A percentile compares a stretch with the other conserved stretches of the same genome.
These are phyloP conservation scores for Chironex yamaguchii DNA, from an alignment of 30 jellyfish, hydroid and myxozoan genomes.

Conservation along the genomic window DNA sequence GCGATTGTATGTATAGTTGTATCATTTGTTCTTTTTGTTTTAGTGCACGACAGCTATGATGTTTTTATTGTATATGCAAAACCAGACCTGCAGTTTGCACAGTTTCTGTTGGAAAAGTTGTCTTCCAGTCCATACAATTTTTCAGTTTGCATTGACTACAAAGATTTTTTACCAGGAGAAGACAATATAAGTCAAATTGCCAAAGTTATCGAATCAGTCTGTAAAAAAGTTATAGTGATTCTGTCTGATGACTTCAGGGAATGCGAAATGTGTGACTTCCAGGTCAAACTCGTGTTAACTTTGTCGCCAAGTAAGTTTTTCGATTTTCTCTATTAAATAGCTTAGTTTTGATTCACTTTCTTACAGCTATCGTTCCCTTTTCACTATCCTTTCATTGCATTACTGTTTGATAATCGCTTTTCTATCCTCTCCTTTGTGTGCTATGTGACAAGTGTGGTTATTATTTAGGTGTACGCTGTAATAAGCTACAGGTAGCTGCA, in stretches of 20 bases:
- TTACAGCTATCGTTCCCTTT: too few species aligned
- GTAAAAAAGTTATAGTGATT: conserved; percentile 85
- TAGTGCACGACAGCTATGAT: conserved; percentile 79
- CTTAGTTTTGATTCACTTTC: too few species aligned
- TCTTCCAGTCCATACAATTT: conserved; percentile 41
- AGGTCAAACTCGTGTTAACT: conserved; percentile 84
- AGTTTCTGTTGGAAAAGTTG: conserved; percentile 35
- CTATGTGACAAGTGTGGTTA: too few species aligned
- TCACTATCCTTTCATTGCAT: too few species aligned
- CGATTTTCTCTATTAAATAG: too few species aligned
- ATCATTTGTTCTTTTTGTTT: too few species aligned
- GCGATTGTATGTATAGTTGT: too few species aligned
- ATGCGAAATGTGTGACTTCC: conserved; percentile 81
- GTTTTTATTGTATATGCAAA: conserved; percentile 84
- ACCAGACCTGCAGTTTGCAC: conserved; percentile 84
- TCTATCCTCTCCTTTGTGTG: too few species aligned
- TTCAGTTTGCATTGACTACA: conserved; percentile 76
- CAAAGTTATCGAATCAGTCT: conserved; percentile 74
- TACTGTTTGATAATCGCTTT: too few species aligned
- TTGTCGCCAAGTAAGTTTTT: conserved; percentile 77
- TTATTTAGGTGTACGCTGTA: too few species aligned
- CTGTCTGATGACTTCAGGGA: conserved; percentile 63
- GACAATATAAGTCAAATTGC: conserved; percentile 68
- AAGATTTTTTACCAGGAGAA: conserved; percentile 87
- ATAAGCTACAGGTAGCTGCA: too few species aligned